Conservation (phyloP, 2,113 vertebrate species). For the Heptranchias perlo region DNA sequence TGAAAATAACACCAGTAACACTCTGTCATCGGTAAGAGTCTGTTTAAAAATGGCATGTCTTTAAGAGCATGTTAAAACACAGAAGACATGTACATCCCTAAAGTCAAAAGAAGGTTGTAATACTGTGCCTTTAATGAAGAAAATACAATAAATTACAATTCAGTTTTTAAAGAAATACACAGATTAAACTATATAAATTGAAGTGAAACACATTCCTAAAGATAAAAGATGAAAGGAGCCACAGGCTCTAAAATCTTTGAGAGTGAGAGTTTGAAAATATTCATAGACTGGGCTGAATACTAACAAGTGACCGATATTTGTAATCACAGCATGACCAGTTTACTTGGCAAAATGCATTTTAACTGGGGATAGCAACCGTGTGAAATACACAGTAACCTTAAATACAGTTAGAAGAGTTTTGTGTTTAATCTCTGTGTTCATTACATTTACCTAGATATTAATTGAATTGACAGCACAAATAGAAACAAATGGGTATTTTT, state of each 20-base stretch:
- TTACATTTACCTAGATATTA: not conserved
- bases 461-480: too few relatives aligned
- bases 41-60: not conserved
- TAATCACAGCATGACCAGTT: not conserved
- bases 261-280: not conserved
- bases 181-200: not conserved
- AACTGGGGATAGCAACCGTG: not conserved
- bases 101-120: not conserved
- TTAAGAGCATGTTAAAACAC: not conserved
- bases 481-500: too few relatives aligned
- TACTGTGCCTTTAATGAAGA: not conserved
- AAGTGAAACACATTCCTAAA: not conserved
- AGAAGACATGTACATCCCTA: not conserved
- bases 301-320: not conserved
- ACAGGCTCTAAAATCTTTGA: not conserved
- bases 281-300: not conserved
- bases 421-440: not conserved
- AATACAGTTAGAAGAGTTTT: not conserved
- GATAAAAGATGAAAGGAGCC: not conserved
- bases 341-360: not conserved
- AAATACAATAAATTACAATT: slow-evolving; percentile 1
- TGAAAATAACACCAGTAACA: not conserved
- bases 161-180: not conserved
- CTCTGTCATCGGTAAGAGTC: not conserved
- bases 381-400: not conserved